Percentiles rank a stretch among this genome's conserved stretches.
Conservation (phyloP, 2,888 invertebrate species). For the Papilio gigon region DNA sequence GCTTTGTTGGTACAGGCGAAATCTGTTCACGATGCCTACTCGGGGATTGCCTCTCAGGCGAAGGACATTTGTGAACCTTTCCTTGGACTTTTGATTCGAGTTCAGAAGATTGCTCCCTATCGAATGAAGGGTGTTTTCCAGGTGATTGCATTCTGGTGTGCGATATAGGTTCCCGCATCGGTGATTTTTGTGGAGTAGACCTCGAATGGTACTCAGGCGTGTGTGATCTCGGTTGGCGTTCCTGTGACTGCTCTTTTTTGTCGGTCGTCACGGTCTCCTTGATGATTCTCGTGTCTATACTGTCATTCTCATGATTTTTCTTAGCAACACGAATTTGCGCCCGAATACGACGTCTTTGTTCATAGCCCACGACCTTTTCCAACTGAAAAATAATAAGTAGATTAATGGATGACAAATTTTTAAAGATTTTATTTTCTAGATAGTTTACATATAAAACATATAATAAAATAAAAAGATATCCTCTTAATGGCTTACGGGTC, state of each 20-base stretch:
- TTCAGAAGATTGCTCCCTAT: constrained; percentile 47
- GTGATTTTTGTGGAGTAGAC: constrained; percentile 49
- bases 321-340: constrained; percentile 89
- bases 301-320: constrained; percentile 78
- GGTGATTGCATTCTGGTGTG: constrained; percentile 57
- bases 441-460: no score
- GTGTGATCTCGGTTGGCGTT: constrained; percentile 46
- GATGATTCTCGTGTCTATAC: constrained; percentile 54
- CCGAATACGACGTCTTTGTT: constrained; percentile 88
- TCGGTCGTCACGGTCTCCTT: constrained; percentile 55
- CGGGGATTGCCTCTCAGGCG: constrained; percentile 28
- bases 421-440: no score
- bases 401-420: neutral
- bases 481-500: no score
- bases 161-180: constrained; percentile 54
- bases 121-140: constrained; percentile 48
- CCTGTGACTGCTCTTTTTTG: constrained; percentile 52
- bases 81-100: constrained; percentile 49
- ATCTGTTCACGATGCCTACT: constrained; percentile 26
- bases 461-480: no score
- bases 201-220: constrained; percentile 58
- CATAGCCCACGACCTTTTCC: constrained; percentile 89
- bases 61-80: constrained; percentile 34
- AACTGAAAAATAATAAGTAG: constrained; percentile 78
- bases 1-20: constrained; percentile 45